Percentiles rank a stretch among this genome's conserved stretches.
Evolutionary conservation across 2,888 invertebrate genomes (phyloP).

Genomic region (Eristalis tenax): DNA sequence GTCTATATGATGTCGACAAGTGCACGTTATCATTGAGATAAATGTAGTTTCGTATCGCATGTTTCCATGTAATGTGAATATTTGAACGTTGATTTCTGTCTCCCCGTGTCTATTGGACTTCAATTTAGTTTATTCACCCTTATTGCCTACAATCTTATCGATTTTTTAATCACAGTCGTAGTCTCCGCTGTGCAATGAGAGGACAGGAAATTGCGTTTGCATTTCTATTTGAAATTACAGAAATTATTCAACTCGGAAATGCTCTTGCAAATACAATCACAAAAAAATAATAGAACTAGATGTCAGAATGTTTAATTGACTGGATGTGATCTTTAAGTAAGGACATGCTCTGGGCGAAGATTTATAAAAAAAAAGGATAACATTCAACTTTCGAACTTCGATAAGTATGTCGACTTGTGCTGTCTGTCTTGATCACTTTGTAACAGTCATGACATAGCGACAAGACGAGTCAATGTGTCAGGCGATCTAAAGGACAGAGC

Average conservation of each 20-base stretch:
- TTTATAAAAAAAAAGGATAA: too few relatives aligned
- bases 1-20: background rate
- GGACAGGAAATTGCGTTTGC: background rate
- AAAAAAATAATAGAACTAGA: background rate
- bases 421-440: too few relatives aligned
- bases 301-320: too few relatives aligned
- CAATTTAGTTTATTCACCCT: constrained; percentile 45
- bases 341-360: too few relatives aligned
- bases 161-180: constrained; percentile 2
- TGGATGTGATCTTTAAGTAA: too few relatives aligned
- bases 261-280: background rate
- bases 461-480: too few relatives aligned
- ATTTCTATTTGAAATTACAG: background rate
- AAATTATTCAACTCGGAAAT: background rate
- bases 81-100: background rate
- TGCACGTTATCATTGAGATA: background rate
- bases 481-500: too few relatives aligned
- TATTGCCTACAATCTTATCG: constrained; percentile 11
- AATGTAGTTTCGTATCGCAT: constrained; percentile 8
- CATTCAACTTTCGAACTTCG: too few relatives aligned
- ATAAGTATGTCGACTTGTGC: too few relatives aligned
- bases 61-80: constrained; percentile 12
- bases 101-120: background rate
- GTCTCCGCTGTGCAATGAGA: background rate
- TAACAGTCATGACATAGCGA: too few relatives aligned